These are phyloP conservation scores for Cinclus cinclus DNA, from an alignment of 2,113 vertebrate genomes.

Conservation along the genomic window DNA sequence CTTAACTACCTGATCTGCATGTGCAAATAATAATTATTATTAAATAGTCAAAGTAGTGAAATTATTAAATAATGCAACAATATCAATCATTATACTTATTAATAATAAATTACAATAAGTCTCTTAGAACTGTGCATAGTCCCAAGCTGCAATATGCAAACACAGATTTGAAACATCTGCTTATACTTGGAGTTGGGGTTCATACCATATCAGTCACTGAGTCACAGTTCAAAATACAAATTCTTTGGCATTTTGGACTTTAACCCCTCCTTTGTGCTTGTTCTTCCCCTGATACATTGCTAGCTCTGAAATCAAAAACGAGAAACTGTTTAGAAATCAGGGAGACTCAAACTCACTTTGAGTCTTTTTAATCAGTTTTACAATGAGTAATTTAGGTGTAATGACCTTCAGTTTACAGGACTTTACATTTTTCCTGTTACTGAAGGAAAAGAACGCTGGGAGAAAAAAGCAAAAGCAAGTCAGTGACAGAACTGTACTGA, in stretches of 20 bases:
- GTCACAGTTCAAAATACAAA: neutral
- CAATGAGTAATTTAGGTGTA: neutral
- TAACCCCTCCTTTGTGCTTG: neutral
- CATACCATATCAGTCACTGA: neutral
- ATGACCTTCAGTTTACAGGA: neutral
- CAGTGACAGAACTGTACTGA: neutral
- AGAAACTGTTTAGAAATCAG: neutral
- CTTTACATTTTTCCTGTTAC: neutral
- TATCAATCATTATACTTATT: constrained; percentile 57
- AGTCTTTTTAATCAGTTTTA: neutral
- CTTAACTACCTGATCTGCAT: constrained; percentile 48
- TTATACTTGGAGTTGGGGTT: neutral
- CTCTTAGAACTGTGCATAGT: neutral
- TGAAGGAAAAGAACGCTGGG: neutral
- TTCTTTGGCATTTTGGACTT: neutral
- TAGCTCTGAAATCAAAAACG: neutral
- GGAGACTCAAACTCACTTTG: neutral
- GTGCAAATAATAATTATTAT: constrained; percentile 61
- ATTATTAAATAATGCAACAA: constrained; percentile 68
- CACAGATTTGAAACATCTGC: neutral
- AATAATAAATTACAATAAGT: constrained; percentile 56
- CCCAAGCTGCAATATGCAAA: constrained; percentile 8
- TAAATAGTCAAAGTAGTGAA: constrained; percentile 45
- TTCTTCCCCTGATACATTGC: neutral
- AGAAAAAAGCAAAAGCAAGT: neutral